Evolutionary conservation across 2,888 invertebrate species (phyloP), one percentile per base, ranked within the genome.

Genomic region (Polia nebulosa): DNA sequence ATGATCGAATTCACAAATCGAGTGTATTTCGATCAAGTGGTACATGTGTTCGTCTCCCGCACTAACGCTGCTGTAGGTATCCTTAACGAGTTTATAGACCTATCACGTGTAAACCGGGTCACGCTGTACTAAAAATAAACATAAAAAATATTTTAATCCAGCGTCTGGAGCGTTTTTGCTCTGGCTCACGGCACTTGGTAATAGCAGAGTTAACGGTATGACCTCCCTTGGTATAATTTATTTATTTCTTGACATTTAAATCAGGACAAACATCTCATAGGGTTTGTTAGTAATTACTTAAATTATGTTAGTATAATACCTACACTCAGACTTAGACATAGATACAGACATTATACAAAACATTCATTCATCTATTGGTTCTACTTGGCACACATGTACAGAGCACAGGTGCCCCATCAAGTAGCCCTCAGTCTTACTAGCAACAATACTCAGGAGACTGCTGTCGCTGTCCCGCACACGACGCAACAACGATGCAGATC

Each of bases 51-150:
- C 83, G 77, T 88, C 88, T 89, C 89, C 88, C 87, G 87, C 85
- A 85, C 85, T 83, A 84, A 84, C 82, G 72, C 83, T 65, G 82
- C 84, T 76, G 82, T 77, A 85, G 72, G 68, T 70, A 67, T 86
- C 84, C 83, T 85, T 84, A 89, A 88, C 85, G 76, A 81, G 84
- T 90, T 91, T 89, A 90, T 88, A 87, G 89, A 88, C 85, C 85
- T 83, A 87, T 88, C 86, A 86, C 83, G 83, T 81, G 80, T 80
- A 82, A 92, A 89, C 85, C 84, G 86, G 92, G 91, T 88, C 90
- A 89, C 79, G 79, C 70, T 81, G 78, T 84, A 84, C 88, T 90
- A 90, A 91, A 90, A 91, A 91, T 91, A 91, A 88, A 88, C 86
- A 81, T 87, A 87, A 87, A 89, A 88, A 85, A 75, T 82, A 83